Percentiles rank a stretch among this genome's conserved stretches.
phyloP scores from a whole-genome alignment of 2,797 vertebrate genomes.

The Chanos chanos region DNA sequence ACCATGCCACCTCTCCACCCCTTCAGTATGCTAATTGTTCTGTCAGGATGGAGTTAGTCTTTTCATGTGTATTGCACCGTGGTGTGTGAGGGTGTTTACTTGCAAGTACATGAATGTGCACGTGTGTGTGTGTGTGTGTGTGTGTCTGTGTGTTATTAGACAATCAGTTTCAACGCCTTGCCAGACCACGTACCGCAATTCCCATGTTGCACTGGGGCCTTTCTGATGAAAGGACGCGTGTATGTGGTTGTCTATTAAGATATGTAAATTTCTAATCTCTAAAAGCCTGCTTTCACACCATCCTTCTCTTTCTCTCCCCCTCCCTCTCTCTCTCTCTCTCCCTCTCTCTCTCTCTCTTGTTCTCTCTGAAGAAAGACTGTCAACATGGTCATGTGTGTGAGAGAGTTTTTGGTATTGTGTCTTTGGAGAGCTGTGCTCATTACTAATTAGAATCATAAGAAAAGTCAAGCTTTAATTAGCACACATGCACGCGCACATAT shows the following conservation, averaged over 20 bases:
- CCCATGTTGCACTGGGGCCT: constrained; percentile 36
- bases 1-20: background rate
- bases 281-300: constrained; percentile 41
- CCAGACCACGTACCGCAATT: constrained; percentile 43
- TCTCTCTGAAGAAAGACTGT: constrained; percentile 16
- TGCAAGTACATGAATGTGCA: constrained; percentile 17
- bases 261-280: constrained; percentile 53
- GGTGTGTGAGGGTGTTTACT: constrained; percentile 3
- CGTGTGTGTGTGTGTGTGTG: constrained; percentile 17
- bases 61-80: constrained; percentile 1
- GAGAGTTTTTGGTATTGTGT: constrained; percentile 37
- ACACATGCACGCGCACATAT: constrained; percentile 31
- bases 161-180: constrained; percentile 40
- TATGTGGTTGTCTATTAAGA: constrained; percentile 50
- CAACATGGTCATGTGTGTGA: constrained; percentile 40
- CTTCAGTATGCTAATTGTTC: constrained; percentile 27
- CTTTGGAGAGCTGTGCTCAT: constrained; percentile 41
- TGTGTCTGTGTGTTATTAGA: constrained; percentile 23
- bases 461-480: constrained; percentile 43
- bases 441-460: constrained; percentile 43
- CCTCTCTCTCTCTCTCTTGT: constrained; percentile 17
- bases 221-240: constrained; percentile 45
- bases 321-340: background rate
- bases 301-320: constrained; percentile 27
- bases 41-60: constrained; percentile 24